A percentile compares a stretch with the other conserved stretches of the same genome.
Conservation (phyloP, 2,888 invertebrate genomes). For the Aspidiotus destructor region DNA sequence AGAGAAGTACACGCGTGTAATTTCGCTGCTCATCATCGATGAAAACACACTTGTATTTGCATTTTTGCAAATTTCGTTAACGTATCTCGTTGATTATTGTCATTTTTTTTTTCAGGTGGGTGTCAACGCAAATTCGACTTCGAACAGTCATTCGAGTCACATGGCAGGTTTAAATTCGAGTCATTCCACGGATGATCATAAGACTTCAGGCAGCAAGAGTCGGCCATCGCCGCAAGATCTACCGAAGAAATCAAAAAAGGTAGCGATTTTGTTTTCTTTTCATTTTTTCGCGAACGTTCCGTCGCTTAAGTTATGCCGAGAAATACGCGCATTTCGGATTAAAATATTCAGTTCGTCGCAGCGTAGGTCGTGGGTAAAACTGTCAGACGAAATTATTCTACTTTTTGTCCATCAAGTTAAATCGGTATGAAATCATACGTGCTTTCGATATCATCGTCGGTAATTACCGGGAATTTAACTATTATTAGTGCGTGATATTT, state of each 20-base stretch:
- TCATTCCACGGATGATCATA: slow-evolving; percentile 27
- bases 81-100: not conserved
- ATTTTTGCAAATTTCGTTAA: not conserved
- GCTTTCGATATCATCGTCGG: too few relatives aligned
- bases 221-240: slow-evolving; percentile 20
- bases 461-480: too few relatives aligned
- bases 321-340: too few relatives aligned
- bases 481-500: too few relatives aligned
- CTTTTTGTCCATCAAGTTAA: too few relatives aligned
- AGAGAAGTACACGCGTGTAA: not conserved
- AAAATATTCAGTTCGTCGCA: too few relatives aligned
- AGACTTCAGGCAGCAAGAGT: slow-evolving; percentile 17
- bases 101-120: slow-evolving; percentile 13
- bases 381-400: too few relatives aligned
- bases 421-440: too few relatives aligned
- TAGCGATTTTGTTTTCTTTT: not conserved
- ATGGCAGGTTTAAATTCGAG: slow-evolving; percentile 20
- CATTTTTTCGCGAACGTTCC: not conserved
- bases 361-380: too few relatives aligned
- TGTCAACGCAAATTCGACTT: slow-evolving; percentile 21
- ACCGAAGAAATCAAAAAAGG: slow-evolving; percentile 28
- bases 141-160: slow-evolving; percentile 25
- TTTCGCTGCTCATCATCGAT: not conserved
- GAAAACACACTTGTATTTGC: not conserved
- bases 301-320: too few relatives aligned